Base-by-base conservation (phyloP, 2,797 vertebrate genomes). In the Trichosurus vulpecula region DNA sequence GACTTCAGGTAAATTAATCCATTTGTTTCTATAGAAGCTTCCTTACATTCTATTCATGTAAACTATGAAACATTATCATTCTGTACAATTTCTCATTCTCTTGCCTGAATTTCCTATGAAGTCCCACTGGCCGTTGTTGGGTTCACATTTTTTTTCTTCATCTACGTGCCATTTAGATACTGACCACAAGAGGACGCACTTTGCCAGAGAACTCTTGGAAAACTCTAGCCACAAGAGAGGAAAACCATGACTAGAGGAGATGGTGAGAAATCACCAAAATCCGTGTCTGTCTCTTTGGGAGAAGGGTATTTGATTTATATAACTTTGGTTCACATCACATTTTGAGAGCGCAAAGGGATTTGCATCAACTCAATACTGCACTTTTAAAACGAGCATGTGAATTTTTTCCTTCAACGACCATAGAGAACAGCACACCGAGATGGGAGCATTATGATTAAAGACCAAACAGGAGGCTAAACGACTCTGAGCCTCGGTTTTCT, bases 181-280 rank as follows among this genome's bases (percentile, higher is more conserved):
- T 98, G 98, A 98, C 98, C 99, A 99, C 99, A 98, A 98, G 99
- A 98, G 98, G 99, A 98, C 98, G 98, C 98, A 98, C 98, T 98
- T 98, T 98, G 97, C 98, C 97, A 96, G 96, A 98, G 54, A 98
- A 98, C 98, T 97, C 95, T 93, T 95, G 96, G 74, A 95, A 95
- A 94, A 92, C 57, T 93, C 57, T 93, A 53, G 54, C 66, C 52
- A 8, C n/a, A 9, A 87, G 91, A 93, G 92, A 89, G 95, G n/a
- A 52, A 94, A 74, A 90, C n/a, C 92, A 91, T n/a, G 89, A 93
- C 90, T 94, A 90, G 96, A 95, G 47, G 92, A 57, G 96, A 95
- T 47, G 91, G 61, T 53, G 90, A 95, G 95, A 92, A 30, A 87
- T 74, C 29, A 58, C n/a, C 29, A 92, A 31, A 93, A 93, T 92